Percentiles rank a stretch among this genome's conserved stretches.
phyloP scores from a whole-genome alignment of 2,797 vertebrate genomes.

The Propithecus perrieri region DNA sequence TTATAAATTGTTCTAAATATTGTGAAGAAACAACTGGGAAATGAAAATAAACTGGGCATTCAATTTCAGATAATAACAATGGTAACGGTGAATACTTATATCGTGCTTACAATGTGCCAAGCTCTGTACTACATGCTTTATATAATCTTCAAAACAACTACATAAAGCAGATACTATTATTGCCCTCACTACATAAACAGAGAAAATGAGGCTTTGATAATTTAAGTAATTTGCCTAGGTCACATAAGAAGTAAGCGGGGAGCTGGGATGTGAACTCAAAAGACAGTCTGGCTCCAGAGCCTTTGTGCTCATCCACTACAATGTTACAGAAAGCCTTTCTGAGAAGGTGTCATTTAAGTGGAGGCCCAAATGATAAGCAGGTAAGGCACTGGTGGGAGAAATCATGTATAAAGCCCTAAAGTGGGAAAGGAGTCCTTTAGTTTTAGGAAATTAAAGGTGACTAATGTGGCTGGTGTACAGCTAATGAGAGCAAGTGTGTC shows the following conservation, averaged over 20 bases:
- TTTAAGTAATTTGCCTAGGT: not conserved
- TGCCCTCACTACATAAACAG: not conserved
- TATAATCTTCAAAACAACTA: not conserved
- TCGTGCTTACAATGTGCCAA: not conserved
- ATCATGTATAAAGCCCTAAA: not conserved
- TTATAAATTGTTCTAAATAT: not conserved
- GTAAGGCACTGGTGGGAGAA: not conserved
- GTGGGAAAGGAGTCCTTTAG: not conserved
- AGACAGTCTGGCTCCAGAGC: not conserved
- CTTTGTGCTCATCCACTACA: not conserved
- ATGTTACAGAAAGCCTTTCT: not conserved
- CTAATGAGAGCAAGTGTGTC: not conserved
- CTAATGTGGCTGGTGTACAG: not conserved
- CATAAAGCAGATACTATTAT: not conserved
- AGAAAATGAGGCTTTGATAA: not conserved
- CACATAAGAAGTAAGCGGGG: not conserved
- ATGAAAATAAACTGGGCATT: not conserved
- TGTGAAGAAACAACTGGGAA: slow-evolving; percentile 8
- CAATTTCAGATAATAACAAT: not conserved
- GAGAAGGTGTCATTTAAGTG: not conserved
- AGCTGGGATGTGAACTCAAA: not conserved
- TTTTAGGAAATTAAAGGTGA: not conserved
- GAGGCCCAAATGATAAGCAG: not conserved
- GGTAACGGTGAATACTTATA: not conserved
- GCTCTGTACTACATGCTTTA: not conserved